phyloP scores from a whole-genome alignment of 2,797 vertebrate species.

The Arrhamphus sclerolepis region DNA sequence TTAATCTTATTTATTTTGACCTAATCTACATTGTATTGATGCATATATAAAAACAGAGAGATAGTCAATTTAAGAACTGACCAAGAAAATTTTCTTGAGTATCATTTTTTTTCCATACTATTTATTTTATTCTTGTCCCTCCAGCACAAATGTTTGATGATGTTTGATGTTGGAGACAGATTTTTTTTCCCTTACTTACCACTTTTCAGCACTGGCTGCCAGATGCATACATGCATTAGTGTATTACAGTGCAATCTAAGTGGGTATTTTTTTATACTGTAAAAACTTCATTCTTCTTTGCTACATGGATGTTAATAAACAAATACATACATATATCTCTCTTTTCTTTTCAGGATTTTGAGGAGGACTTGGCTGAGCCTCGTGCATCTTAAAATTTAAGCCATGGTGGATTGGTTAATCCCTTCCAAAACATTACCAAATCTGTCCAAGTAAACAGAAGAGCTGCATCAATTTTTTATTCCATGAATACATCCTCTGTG shows the following conservation, averaged over 20 bases:
- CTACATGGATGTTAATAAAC: no score
- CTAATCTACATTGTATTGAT: no score
- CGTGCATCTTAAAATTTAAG: conserved; percentile 10
- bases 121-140: no score
- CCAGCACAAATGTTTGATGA: not conserved
- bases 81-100: no score
- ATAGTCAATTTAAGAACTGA: no score
- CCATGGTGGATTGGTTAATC: conserved; percentile 20
- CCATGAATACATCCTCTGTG: conserved; percentile 21
- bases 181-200: not conserved
- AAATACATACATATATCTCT: not conserved
- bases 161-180: no score
- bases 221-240: not conserved
- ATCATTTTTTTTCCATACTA: no score
- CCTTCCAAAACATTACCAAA: conserved; percentile 29
- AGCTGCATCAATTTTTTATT: conserved; percentile 14
- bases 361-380: not conserved
- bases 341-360: not conserved
- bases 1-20: no score
- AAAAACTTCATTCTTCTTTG: no score
- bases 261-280: not conserved
- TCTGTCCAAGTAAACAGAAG: conserved; percentile 13
- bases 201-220: not conserved
- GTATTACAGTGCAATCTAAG: not conserved
- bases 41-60: no score